phyloP scores from a whole-genome alignment of 2,797 vertebrate genomes.

The Acipenser transmontanus region DNA sequence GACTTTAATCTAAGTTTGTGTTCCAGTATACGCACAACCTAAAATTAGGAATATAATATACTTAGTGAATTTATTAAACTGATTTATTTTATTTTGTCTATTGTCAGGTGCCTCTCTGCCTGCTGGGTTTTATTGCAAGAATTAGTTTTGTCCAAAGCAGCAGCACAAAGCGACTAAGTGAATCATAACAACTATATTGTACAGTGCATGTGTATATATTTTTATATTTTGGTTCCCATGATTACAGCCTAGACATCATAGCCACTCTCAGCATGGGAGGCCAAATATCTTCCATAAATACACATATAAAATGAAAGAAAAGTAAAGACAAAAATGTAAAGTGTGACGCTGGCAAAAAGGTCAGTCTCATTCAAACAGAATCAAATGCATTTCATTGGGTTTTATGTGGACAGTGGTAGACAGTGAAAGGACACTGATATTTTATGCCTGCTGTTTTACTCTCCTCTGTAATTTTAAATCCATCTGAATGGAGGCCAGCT shows the following conservation, averaged over 20 bases:
- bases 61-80: no score
- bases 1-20: no score
- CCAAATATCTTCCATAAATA: background rate
- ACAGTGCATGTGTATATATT: background rate
- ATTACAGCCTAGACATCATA: background rate
- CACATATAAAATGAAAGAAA: background rate
- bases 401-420: conserved; percentile 1
- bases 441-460: conserved; percentile 56
- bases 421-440: conserved; percentile 11
- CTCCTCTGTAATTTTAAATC: conserved; percentile 59
- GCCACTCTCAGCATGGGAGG: background rate
- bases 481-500: conserved; percentile 23
- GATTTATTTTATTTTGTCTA: no score
- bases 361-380: background rate
- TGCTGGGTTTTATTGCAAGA: no score
- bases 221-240: background rate
- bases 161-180: background rate
- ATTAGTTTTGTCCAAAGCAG: no score
- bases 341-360: background rate
- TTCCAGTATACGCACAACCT: no score
- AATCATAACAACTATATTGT: background rate
- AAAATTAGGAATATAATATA: no score
- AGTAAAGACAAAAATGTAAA: background rate
- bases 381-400: background rate
- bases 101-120: no score